Conservation (phyloP, 1,140 invertebrate species). For the Oryctes rhinoceros region DNA sequence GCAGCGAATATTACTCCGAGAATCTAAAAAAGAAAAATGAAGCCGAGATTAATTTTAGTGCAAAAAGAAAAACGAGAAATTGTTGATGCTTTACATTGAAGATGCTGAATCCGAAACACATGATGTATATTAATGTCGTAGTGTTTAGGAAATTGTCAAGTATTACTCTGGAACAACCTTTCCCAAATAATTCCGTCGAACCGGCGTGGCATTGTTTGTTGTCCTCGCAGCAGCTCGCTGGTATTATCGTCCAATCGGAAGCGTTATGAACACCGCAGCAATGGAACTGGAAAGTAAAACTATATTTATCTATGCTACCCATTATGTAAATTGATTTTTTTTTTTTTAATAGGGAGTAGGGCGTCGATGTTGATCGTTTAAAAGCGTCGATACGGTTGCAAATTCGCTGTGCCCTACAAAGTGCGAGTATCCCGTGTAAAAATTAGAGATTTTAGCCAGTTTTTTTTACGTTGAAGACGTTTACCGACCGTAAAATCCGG, state of each 20-base stretch:
- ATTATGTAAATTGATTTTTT: too few relatives aligned
- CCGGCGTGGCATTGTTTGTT: neutral
- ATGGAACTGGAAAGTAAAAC: neutral
- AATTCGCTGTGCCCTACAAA: too few relatives aligned
- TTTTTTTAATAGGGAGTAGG: too few relatives aligned
- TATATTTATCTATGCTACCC: neutral
- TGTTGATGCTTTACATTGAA: neutral
- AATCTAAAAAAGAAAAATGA: conserved; percentile 23
- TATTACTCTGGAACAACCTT: neutral
- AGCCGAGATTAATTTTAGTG: neutral
- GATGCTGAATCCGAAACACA: neutral
- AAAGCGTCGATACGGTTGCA: too few relatives aligned
- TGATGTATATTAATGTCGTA: neutral
- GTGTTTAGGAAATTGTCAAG: neutral
- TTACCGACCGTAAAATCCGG: too few relatives aligned
- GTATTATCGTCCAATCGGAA: neutral
- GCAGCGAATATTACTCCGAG: neutral
- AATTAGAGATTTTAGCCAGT: too few relatives aligned
- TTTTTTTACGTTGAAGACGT: too few relatives aligned
- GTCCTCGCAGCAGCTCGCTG: neutral
- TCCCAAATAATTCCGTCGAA: neutral
- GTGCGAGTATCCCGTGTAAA: too few relatives aligned
- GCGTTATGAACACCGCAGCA: neutral
- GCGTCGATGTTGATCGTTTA: too few relatives aligned
- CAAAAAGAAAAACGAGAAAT: neutral